Conservation (phyloP, 1,140 invertebrate species). For the Drosophila repletoides region DNA sequence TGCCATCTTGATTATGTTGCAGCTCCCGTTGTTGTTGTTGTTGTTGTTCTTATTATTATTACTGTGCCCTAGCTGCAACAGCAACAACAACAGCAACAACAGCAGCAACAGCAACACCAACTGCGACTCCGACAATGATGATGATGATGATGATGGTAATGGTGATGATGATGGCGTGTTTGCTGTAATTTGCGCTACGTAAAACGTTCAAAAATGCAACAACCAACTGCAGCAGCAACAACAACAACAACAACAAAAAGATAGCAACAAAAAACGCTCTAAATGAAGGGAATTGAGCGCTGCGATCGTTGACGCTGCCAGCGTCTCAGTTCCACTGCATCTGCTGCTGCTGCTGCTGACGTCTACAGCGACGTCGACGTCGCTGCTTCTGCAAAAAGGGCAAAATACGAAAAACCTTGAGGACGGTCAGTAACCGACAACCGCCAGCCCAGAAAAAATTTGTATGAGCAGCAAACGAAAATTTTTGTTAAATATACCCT, state of each 20-base stretch:
- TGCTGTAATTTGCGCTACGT: constrained; percentile 80
- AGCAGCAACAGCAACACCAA: constrained; percentile 25
- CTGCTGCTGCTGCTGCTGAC: constrained; percentile 4
- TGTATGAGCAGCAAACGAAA: constrained; percentile 76
- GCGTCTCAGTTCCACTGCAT: constrained; percentile 22
- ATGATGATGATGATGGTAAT: constrained; percentile 41
- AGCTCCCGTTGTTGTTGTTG: constrained; percentile 60
- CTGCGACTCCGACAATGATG: constrained; percentile 10
- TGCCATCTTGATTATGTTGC: constrained; percentile 79
- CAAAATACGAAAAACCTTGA: constrained; percentile 82
- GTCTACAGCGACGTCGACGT: constrained; percentile 21
- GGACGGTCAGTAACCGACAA: constrained; percentile 82
- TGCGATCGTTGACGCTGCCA: constrained; percentile 74
- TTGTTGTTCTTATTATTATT: constrained; percentile 52
- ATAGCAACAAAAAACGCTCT: constrained; percentile 69
- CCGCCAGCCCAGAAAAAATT: constrained; percentile 78
- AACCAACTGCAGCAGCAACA: constrained; percentile 63
- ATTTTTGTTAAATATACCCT: constrained; percentile 40
- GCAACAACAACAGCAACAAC: constrained; percentile 16
- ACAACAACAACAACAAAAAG: constrained; percentile 24
- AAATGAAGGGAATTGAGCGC: constrained; percentile 79
- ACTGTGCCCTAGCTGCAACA: constrained; percentile 46
- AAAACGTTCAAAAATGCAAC: constrained; percentile 80
- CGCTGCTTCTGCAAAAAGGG: constrained; percentile 65
- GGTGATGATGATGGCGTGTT: constrained; percentile 77